These are phyloP conservation scores for Podilymbus podiceps DNA, from an alignment of 2,113 vertebrate genomes.

Conservation along the genomic window DNA sequence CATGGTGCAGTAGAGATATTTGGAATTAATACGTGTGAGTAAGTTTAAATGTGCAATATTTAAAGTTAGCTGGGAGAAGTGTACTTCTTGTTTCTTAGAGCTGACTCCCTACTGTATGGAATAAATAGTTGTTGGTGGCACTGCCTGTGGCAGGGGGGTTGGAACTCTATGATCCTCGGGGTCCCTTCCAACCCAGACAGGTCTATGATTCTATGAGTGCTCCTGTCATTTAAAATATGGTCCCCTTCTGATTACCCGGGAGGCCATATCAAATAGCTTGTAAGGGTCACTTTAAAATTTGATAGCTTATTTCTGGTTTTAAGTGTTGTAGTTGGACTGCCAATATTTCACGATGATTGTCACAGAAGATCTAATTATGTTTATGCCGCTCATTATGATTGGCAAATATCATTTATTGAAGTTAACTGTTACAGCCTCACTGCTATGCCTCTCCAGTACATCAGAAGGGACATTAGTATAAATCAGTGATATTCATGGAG, in stretches of 20 bases:
- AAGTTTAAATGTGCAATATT: background rate
- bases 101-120: background rate
- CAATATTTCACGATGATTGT: background rate
- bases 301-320: background rate
- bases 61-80: background rate
- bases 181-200: too few species aligned
- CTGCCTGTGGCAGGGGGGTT: too few species aligned
- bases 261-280: background rate
- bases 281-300: background rate
- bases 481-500: background rate
- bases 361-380: background rate
- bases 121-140: background rate
- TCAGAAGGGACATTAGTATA: conserved; percentile 1
- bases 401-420: background rate
- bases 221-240: background rate
- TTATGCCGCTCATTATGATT: background rate
- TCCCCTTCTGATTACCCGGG: background rate
- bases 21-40: background rate
- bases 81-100: background rate
- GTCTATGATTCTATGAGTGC: too few species aligned
- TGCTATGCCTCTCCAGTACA: background rate
- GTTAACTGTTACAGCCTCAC: background rate
- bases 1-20: background rate
- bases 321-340: background rate
- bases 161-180: too few species aligned